Evolutionary conservation across 35 echinoderm and acorn worm genomes (phyloP), one percentile per base, ranked within the genome.

Genomic region (Lytechinus variegatus): DNA sequence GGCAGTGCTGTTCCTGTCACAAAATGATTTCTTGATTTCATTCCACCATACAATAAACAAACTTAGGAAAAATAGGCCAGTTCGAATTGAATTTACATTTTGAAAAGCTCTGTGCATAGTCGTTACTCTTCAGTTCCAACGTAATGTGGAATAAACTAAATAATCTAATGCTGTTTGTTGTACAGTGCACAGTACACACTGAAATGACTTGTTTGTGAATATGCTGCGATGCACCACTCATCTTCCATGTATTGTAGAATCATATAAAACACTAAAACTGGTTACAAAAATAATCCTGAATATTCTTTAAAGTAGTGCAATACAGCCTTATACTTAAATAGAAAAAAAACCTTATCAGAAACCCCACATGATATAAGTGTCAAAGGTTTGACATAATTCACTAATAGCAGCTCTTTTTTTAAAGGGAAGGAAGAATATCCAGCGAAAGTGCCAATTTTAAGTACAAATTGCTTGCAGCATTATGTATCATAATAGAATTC

Each of bases 401-500:
- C 8, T 16, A 2, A 24, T 3, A 79, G 61, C 6, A 71, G 14
- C 5, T 16, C 61, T 19, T 21, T 19, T 19, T 24, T 79, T 7
- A 19, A 6, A 79, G n/a, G n/a, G n/a, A 79, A 6, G 3, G n/a
- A 79, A 79, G 66, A 27, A 79, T 19, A n/a, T 79, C 66, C n/a
- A 79, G 21, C 8, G 2, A 79, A 79, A 7, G 66, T 79, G 66
- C 66, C 66, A n/a, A 7, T 24, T 19, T 0, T n/a, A 90, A 52
- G 88, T 90, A 90, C 29, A 90, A 52, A 6, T 44, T 90, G 88
- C 27, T 54, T 90, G 88, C 88, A 90, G 88, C 88, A 90, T 90
- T 90, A 90, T 90, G 88, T 90, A 79, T 79, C 66, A 79, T 79
- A 16, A 79, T 79, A 79, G 8, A 79, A 24, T 24, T 79, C 66